Base-by-base conservation (phyloP, 2,797 vertebrate species). In the Phoxinus dragarum region DNA sequence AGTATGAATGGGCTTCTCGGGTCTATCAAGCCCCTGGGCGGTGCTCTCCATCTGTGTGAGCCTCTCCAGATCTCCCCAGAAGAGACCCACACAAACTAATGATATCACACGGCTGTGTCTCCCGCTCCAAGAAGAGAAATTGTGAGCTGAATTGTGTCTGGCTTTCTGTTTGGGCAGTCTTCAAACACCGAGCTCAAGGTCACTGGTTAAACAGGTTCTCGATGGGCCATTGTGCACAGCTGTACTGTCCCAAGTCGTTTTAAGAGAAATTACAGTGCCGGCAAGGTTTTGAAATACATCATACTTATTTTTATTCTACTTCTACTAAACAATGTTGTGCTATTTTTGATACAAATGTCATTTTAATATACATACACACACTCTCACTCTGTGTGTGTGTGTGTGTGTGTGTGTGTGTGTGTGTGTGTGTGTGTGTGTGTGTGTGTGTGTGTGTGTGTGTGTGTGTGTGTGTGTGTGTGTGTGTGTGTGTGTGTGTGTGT, bases 21-120 rank as follows among this genome's bases (percentile, higher is more conserved):
- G 74, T 74, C 71, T 79, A 69, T 86, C 75, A 85, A 86, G 89
- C 88, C 90, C 88, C 87, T 78, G 91, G 94, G 94, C 93, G 83
- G 91, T 68, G 81, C 86, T 90, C 93, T 95, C 94, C 94, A 96
- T 96, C 94, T 95, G 94, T 94, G 91, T 89, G 78, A 78, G 84
- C 81, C 84, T 88, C 80, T 67, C 47, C 23, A 92, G 89, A 88
- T 85, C 80, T 90, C 90, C 90, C 93, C 92, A 89, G 90, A 89
- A 90, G 86, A 89, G 86, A 92, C 86, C 90, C 88, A 89, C 85
- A 90, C 89, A 93, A 93, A 94, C 93, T 93, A 93, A 93, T 89
- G 91, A 89, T 92, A 93, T 94, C 91, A 93, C 90, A 90, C 61
- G 83, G 82, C 88, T 79, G 89, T 86, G 85, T 90, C 89, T 92